Percentiles rank a stretch among this genome's conserved stretches.
Conservation (phyloP, 2,888 invertebrate species). For the Agelastica alni region DNA sequence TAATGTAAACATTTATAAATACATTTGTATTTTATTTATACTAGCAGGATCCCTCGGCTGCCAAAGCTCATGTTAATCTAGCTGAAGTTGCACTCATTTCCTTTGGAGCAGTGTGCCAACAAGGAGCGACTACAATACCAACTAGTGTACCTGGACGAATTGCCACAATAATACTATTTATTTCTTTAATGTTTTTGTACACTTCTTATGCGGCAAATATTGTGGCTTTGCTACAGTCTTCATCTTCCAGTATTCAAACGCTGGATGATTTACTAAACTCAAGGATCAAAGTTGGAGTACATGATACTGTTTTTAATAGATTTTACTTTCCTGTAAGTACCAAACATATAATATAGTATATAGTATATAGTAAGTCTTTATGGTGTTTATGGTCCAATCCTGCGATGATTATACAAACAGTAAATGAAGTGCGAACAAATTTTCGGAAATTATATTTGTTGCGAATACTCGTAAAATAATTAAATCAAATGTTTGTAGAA, state of each 20-base stretch:
- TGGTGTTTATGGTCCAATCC: neutral
- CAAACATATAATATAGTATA: neutral
- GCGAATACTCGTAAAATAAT: no score
- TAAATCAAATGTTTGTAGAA: slow-evolving; percentile 64
- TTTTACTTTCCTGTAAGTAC: slow-evolving; percentile 69
- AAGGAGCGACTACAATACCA: slow-evolving; percentile 63
- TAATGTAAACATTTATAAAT: no score
- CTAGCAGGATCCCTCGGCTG: no score
- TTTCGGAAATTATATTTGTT: no score
- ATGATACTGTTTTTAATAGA: slow-evolving; percentile 71
- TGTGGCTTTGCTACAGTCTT: slow-evolving; percentile 73
- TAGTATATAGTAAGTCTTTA: neutral
- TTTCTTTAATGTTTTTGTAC: slow-evolving; percentile 71
- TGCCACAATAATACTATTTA: slow-evolving; percentile 66
- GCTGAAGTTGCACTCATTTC: slow-evolving; percentile 62
- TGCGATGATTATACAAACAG: no score
- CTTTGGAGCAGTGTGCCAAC: slow-evolving; percentile 65
- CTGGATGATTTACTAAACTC: slow-evolving; percentile 68
- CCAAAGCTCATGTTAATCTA: no score
- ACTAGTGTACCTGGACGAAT: slow-evolving; percentile 58
- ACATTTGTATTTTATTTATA: no score
- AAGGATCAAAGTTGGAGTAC: slow-evolving; percentile 67
- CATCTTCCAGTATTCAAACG: slow-evolving; percentile 69
- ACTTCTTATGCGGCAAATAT: slow-evolving; percentile 78
- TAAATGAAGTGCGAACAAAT: no score